Conservation (phyloP, 2,113 vertebrate genomes). For the Odontesthes bonariensis region DNA sequence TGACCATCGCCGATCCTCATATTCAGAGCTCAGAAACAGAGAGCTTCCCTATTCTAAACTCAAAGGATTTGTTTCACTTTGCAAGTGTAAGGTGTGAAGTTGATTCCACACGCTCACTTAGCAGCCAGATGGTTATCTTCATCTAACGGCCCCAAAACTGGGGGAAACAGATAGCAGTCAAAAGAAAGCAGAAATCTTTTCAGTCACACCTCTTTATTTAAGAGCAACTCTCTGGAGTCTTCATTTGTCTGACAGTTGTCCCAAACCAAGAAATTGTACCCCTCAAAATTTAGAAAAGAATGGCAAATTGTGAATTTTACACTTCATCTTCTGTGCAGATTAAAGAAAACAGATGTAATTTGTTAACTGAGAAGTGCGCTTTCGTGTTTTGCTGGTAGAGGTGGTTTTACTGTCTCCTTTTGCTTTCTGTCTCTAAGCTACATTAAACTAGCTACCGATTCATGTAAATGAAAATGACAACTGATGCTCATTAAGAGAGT, state of each 20-base stretch:
- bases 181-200: background rate
- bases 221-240: background rate
- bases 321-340: background rate
- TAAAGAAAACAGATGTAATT: background rate
- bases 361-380: background rate
- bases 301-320: background rate
- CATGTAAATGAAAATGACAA: background rate
- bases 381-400: too few species aligned
- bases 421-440: too few species aligned
- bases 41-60: background rate
- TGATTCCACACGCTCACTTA: background rate
- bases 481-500: background rate
- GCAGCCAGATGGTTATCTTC: constrained; percentile 1
- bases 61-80: background rate
- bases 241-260: background rate
- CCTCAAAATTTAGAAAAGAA: background rate
- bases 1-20: constrained; percentile 11
- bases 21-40: background rate
- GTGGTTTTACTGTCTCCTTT: too few species aligned
- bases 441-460: background rate
- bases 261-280: background rate
- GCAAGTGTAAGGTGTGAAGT: background rate
- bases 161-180: background rate
- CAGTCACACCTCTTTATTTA: fast-evolving
- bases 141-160: background rate